Evolutionary conservation across 2,113 vertebrate species (phyloP).

Genomic region (Gyps fulvus): DNA sequence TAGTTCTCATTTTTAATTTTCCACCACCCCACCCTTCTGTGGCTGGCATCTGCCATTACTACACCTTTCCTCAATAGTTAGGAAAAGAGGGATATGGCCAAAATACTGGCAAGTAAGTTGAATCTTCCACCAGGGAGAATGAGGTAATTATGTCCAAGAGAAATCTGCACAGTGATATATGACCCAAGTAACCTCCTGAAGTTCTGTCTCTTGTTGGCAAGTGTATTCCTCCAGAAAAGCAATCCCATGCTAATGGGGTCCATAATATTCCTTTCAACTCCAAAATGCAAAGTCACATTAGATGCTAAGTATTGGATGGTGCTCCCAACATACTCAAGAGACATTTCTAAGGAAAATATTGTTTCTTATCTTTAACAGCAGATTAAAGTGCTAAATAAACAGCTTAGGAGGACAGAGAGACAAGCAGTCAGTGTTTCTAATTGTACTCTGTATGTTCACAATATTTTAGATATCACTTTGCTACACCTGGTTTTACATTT

Average conservation of each 20-base stretch:
- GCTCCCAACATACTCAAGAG: background rate
- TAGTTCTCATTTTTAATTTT: background rate
- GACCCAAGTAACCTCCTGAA: constrained; percentile 26
- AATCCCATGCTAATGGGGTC: background rate
- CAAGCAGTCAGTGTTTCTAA: background rate
- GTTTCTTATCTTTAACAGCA: background rate
- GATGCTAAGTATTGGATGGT: background rate
- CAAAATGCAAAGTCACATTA: background rate
- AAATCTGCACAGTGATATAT: constrained; percentile 15
- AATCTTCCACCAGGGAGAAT: background rate
- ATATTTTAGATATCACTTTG: background rate
- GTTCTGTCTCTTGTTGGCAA: background rate
- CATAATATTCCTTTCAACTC: background rate
- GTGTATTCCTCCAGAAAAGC: background rate
- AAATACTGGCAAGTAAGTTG: background rate
- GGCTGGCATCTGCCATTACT: background rate
- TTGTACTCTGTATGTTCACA: background rate
- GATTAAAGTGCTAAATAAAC: background rate
- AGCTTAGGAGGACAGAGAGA: background rate
- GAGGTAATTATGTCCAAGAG: background rate
- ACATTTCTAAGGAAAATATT: background rate
- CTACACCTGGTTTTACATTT: background rate
- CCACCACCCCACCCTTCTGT: background rate
- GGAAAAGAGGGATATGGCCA: background rate
- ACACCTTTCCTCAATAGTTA: background rate